Evolutionary conservation across 2,888 invertebrate genomes (phyloP).

Genomic region (Octodonta nipae): DNA sequence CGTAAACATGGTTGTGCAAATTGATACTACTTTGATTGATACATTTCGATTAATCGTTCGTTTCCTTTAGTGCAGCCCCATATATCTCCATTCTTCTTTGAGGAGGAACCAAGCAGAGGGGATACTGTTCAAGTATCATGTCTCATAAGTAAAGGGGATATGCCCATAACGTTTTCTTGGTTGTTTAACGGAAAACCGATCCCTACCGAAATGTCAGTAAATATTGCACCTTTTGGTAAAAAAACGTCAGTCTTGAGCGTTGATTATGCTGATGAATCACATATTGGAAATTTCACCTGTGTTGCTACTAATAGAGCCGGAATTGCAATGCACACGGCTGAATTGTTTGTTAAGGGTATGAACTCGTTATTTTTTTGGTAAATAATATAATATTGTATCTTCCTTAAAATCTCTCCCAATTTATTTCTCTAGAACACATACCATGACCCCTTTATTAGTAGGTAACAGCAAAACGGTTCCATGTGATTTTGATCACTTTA

Average conservation of each 20-base stretch:
- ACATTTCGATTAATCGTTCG: too few relatives aligned
- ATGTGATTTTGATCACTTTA: too few relatives aligned
- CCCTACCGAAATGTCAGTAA: conserved; percentile 35
- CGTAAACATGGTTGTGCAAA: too few relatives aligned
- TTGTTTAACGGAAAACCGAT: conserved; percentile 48
- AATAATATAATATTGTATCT: too few relatives aligned
- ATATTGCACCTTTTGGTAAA: conserved; percentile 42
- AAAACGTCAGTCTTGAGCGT: conserved; percentile 51
- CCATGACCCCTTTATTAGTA: too few relatives aligned
- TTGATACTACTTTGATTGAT: too few relatives aligned
- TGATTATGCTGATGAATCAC: conserved; percentile 47
- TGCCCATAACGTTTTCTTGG: conserved; percentile 65
- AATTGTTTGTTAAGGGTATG: conserved; percentile 44
- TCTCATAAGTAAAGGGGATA: conserved; percentile 50
- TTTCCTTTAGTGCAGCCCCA: conserved; percentile 42
- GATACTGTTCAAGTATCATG: conserved; percentile 54
- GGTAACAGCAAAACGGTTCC: too few relatives aligned
- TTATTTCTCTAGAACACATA: too few relatives aligned
- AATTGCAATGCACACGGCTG: conserved; percentile 36
- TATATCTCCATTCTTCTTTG: conserved; percentile 54
- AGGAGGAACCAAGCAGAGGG: conserved; percentile 49
- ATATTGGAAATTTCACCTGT: conserved; percentile 60
- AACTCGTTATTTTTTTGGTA: too few relatives aligned
- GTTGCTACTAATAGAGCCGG: conserved; percentile 46
- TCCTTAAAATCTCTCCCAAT: too few relatives aligned